Base-by-base conservation (phyloP, 2,888 invertebrate genomes). In the Caenorhabditis imperialis region DNA sequence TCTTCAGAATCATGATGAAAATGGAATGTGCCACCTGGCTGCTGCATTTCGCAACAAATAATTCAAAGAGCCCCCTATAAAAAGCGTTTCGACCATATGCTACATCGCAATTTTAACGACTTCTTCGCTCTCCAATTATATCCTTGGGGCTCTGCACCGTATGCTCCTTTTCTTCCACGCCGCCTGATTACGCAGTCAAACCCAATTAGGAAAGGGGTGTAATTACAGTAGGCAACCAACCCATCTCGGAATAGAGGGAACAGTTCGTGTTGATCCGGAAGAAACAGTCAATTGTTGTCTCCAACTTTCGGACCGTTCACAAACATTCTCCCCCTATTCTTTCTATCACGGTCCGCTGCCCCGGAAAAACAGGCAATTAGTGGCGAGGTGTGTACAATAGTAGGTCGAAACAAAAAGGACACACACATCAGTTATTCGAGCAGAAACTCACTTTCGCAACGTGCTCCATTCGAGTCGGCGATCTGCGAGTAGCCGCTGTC, bases 401-500 rank as follows among this genome's bases (percentile, higher is more conserved):
- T 25, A 22, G 8, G 4, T 14, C 6, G 37, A 50, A 35, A 22
- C 30, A 30, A 16, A 35, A 40, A 47, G 37, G n/a, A 40, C 10
- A 53, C 14, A 54, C 27, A 25, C 16, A 22, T 53, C 37, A 62
- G 62, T 53, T 44, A 62, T 62, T 62, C 62, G 25, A 51, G 37
- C 53, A 44, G 50, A 25, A 40, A 67, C 73, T 61, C 55, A 73
- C 73, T 61, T 45, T 73, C 73, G 45, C 73, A 73, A 23, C 61
- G 40, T 2, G 53, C 48, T 57, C 73, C 67, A 38, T 61, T 51
- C 33, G 73, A 73, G 53, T 65, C 65, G 35, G 48, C 42, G 12
- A 67, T 50, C 22, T 38, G 45, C 16, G 63, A 67, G 73, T 75
- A 83, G 12, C 86, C 86, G 20, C 80, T 72, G 48, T 82, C 75